A percentile compares a stretch with the other conserved stretches of the same genome.
Evolutionary conservation across 2,888 invertebrate species (phyloP).

Genomic region (Temnothorax unifasciatus): DNA sequence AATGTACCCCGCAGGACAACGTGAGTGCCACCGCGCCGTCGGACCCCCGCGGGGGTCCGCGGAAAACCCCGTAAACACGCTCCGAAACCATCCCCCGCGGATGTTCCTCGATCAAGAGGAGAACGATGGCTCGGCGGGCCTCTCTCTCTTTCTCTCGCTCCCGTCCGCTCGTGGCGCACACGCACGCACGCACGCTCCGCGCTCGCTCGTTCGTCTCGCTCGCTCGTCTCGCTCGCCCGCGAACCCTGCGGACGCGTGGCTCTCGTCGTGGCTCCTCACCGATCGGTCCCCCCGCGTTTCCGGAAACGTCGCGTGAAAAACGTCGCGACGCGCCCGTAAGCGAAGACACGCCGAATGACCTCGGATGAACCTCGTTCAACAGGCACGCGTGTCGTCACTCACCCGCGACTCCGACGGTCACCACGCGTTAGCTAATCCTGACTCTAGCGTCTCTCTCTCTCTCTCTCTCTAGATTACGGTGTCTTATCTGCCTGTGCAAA

Average conservation of each 20-base stretch:
- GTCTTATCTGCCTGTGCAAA: slow-evolving; percentile 7
- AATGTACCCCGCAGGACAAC: slow-evolving; percentile 91
- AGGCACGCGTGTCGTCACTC: slow-evolving; percentile 80
- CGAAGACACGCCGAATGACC: slow-evolving; percentile 75
- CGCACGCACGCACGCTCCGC: neutral
- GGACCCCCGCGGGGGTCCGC: neutral
- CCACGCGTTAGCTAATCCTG: slow-evolving; percentile 49
- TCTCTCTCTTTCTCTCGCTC: too few species aligned
- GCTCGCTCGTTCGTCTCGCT: neutral
- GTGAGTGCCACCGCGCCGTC: slow-evolving; percentile 87
- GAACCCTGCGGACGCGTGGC: too few species aligned
- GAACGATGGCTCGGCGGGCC: neutral
- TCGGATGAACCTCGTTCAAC: slow-evolving; percentile 81
- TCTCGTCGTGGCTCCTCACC: too few species aligned
- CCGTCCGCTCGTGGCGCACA: neutral
- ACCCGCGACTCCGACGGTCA: slow-evolving; percentile 69
- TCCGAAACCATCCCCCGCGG: slow-evolving; percentile 4
- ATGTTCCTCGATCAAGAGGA: neutral
- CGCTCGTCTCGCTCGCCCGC: too few species aligned
- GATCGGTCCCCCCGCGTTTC: neutral
- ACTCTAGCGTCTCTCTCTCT: slow-evolving; percentile 37
- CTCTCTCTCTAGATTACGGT: slow-evolving; percentile 28
- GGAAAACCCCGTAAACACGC: slow-evolving; percentile 27
- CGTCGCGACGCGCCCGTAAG: slow-evolving; percentile 27
- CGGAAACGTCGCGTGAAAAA: neutral